Conservation (phyloP, 2,113 vertebrate species). For the Mustelus asterias region DNA sequence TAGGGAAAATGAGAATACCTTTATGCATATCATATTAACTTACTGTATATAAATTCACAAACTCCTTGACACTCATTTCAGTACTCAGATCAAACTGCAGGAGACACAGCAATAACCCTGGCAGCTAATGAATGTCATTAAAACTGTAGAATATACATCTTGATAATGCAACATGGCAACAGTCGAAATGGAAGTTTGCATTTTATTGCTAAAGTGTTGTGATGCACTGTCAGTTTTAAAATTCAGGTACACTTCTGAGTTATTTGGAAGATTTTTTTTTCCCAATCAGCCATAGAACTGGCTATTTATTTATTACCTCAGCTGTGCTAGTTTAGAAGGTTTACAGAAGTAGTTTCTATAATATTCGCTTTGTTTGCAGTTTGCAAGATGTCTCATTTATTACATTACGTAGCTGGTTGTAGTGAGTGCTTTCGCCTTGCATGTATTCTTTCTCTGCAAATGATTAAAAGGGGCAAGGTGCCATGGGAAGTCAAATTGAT, state of each 20-base stretch:
- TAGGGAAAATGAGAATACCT: slow-evolving; percentile 65
- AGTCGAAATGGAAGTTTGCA: slow-evolving; percentile 46
- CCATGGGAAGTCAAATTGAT: slow-evolving; percentile 13
- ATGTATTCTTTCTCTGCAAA: slow-evolving; percentile 33
- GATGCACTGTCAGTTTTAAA: slow-evolving; percentile 70
- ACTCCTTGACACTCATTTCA: slow-evolving; percentile 82
- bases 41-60: slow-evolving; percentile 95
- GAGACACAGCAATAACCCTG: slow-evolving; percentile 98
- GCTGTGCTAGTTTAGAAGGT: slow-evolving; percentile 78
- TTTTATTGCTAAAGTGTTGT: slow-evolving; percentile 68
- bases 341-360: slow-evolving; percentile 64
- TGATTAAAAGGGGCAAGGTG: slow-evolving; percentile 15
- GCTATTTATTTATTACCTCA: slow-evolving; percentile 80
- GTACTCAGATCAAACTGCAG: slow-evolving; percentile 88
- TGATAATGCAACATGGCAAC: slow-evolving; percentile 31
- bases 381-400: slow-evolving; percentile 33
- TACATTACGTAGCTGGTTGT: slow-evolving; percentile 20
- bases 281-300: slow-evolving; percentile 72
- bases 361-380: slow-evolving; percentile 18
- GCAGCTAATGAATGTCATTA: slow-evolving; percentile 99
- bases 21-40: slow-evolving; percentile 86
- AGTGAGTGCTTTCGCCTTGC: slow-evolving; percentile 33
- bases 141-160: slow-evolving; percentile 90
- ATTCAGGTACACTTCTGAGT: slow-evolving; percentile 77
- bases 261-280: slow-evolving; percentile 55